Percentiles rank a stretch among this genome's conserved stretches.
These are phyloP conservation scores for Myopa testacea DNA, from an alignment of 2,888 invertebrate genomes.

Conservation along the genomic window DNA sequence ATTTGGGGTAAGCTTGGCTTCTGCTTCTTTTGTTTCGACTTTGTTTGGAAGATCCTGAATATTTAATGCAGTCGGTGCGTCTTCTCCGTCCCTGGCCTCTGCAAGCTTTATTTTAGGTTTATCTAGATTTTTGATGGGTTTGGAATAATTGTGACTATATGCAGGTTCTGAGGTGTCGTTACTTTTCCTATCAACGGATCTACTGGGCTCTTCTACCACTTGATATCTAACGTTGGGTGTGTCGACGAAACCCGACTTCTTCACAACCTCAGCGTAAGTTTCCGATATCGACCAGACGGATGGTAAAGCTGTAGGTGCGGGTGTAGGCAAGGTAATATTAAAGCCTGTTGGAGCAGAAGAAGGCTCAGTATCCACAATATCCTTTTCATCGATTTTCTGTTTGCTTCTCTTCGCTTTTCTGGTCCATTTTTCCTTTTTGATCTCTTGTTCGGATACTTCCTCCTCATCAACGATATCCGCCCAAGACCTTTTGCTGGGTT, in stretches of 20 bases:
- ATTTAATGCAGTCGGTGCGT: constrained; percentile 27
- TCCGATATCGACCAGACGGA: constrained; percentile 61
- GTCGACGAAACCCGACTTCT: constrained; percentile 57
- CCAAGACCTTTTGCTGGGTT: constrained; percentile 19
- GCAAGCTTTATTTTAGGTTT: neutral
- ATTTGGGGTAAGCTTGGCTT: neutral
- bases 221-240: constrained; percentile 55
- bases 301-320: constrained; percentile 43
- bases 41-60: neutral
- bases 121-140: neutral
- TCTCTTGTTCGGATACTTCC: constrained; percentile 29
- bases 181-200: no score
- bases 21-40: constrained; percentile 27
- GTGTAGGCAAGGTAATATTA: constrained; percentile 21
- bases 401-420: constrained; percentile 21
- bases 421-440: constrained; percentile 31
- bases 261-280: constrained; percentile 65
- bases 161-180: no score
- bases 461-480: constrained; percentile 23
- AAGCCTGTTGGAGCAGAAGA: neutral
- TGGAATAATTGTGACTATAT: no score
- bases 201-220: neutral
- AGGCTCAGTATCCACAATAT: neutral
- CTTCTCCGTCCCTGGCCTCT: constrained; percentile 32
- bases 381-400: constrained; percentile 2